Percentiles rank a stretch among this genome's conserved stretches.
phyloP scores from a whole-genome alignment of 2,797 vertebrate genomes.

The Micrastur ruficollis region DNA sequence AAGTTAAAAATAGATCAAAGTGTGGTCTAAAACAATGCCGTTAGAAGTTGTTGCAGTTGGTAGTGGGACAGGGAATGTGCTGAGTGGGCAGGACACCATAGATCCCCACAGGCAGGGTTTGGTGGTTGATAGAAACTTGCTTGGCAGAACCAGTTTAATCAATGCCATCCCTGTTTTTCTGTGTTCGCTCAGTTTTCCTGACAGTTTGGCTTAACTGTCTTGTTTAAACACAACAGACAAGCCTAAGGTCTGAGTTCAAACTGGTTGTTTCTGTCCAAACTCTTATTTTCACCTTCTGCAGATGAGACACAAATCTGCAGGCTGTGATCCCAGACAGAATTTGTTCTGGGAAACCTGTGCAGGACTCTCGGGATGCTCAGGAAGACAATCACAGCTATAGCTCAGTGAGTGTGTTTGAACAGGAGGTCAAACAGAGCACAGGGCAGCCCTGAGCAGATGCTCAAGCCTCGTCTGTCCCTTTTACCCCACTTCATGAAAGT shows the following conservation, averaged over 20 bases:
- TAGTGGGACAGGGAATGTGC: rapidly evolving
- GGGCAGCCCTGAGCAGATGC: neutral
- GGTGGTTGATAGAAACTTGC: neutral
- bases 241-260: neutral
- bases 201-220: neutral
- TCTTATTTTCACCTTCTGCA: neutral
- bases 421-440: rapidly evolving
- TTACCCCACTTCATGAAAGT: rapidly evolving
- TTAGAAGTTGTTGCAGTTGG: neutral
- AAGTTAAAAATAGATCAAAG: neutral
- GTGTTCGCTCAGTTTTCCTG: neutral
- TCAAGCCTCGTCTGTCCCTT: neutral
- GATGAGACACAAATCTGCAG: neutral
- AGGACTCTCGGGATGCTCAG: neutral
- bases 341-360: neutral
- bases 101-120: neutral
- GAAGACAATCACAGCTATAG: rapidly evolving
- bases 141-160: neutral
- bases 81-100: too few relatives aligned
- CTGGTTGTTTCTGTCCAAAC: neutral
- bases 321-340: neutral
- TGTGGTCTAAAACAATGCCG: neutral
- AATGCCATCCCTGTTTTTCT: neutral
- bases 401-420: neutral
- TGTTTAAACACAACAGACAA: neutral